These are phyloP conservation scores for Myioborus melanocephalus DNA, from an alignment of 2,797 vertebrate species.

Conservation along the genomic window DNA sequence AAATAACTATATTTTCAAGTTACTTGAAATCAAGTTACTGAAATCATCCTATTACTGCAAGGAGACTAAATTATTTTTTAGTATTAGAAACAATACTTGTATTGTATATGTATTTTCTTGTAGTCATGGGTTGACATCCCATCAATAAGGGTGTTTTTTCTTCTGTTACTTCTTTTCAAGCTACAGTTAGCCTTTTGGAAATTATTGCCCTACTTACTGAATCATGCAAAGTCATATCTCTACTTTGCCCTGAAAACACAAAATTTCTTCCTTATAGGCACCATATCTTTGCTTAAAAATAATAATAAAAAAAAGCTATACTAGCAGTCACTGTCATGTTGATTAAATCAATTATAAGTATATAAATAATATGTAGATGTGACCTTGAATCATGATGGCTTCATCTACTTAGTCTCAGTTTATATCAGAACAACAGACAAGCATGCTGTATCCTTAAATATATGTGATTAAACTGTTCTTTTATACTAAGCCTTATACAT, in stretches of 20 bases:
- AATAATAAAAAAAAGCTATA: neutral
- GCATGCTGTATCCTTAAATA: neutral
- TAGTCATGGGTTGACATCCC: neutral
- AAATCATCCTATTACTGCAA: neutral
- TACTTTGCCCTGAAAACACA: neutral
- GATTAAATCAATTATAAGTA: neutral
- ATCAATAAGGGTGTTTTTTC: neutral
- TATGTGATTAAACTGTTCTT: neutral
- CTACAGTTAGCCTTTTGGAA: neutral
- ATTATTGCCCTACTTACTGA: neutral
- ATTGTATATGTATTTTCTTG: neutral
- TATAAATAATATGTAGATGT: neutral
- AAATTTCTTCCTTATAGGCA: neutral
- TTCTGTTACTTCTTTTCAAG: neutral
- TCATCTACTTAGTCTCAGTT: neutral
- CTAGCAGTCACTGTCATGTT: neutral
- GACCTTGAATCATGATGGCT: neutral
- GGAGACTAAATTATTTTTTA: neutral
- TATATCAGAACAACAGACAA: neutral
- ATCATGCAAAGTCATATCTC: neutral
- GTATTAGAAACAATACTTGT: neutral
- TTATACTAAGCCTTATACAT: neutral
- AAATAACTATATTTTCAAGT: neutral
- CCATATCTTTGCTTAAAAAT: neutral
- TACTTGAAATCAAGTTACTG: neutral